Evolutionary conservation across 1,140 invertebrate species (phyloP).

Genomic region (Brachionus paranguensis): DNA sequence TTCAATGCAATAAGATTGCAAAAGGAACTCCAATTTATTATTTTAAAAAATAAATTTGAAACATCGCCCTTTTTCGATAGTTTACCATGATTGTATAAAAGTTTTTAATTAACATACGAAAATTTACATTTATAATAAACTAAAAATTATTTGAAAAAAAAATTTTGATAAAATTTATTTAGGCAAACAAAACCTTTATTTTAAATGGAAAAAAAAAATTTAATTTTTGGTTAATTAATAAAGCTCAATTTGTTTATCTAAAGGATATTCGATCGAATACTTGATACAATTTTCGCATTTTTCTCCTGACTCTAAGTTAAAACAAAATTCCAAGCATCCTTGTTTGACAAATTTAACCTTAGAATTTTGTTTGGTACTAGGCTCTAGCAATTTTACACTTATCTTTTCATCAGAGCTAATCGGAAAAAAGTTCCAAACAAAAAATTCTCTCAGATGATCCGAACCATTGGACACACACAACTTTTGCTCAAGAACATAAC

Average conservation of each 20-base stretch:
- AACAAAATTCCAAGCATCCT: neutral
- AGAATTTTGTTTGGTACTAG: neutral
- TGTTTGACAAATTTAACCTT: neutral
- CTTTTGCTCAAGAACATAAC: slow-evolving; percentile 48
- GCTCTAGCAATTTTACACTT: neutral
- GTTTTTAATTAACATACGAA: too few species aligned
- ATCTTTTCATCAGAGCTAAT: slow-evolving; percentile 28
- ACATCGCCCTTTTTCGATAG: too few species aligned
- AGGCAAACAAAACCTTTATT: too few species aligned
- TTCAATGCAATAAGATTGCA: too few species aligned
- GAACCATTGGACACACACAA: slow-evolving; percentile 53
- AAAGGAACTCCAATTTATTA: too few species aligned
- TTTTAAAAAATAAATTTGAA: too few species aligned
- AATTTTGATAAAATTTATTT: too few species aligned
- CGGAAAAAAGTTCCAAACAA: slow-evolving; percentile 52
- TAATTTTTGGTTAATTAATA: neutral
- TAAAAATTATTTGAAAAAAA: too few species aligned
- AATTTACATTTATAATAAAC: too few species aligned
- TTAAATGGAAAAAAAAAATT: too few species aligned
- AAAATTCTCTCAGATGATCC: slow-evolving; percentile 46
- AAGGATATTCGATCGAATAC: neutral
- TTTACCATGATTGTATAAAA: too few species aligned
- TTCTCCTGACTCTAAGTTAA: neutral
- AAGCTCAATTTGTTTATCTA: neutral
- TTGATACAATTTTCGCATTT: neutral